Conservation (phyloP, 2,797 vertebrate species). For the Enteromius treurensis region DNA sequence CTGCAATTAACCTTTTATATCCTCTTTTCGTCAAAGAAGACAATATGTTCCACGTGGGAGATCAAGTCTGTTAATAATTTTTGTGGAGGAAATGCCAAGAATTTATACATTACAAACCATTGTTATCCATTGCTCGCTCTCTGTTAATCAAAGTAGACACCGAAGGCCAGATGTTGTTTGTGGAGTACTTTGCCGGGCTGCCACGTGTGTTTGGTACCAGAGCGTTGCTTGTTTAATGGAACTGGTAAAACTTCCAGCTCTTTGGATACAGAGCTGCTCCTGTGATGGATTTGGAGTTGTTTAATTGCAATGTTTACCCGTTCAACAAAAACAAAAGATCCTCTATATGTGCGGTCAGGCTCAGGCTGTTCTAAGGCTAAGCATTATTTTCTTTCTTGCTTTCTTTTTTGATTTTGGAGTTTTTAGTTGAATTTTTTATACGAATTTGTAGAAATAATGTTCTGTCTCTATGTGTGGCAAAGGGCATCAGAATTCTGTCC, state of each 20-base stretch:
- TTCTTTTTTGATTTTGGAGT: not conserved
- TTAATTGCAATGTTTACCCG: constrained; percentile 68
- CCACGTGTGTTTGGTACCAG: constrained; percentile 72
- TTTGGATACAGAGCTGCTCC: constrained; percentile 60
- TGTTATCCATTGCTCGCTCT: constrained; percentile 70
- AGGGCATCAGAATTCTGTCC: not conserved
- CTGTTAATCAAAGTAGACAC: constrained; percentile 70
- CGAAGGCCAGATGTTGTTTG: constrained; percentile 76
- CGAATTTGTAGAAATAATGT: not conserved
- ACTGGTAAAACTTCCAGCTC: constrained; percentile 69
- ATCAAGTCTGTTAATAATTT: constrained; percentile 70
- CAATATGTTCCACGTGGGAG: constrained; percentile 60
- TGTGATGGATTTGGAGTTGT: constrained; percentile 65
- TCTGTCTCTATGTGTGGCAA: not conserved
- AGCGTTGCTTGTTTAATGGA: constrained; percentile 70
- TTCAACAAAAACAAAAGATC: constrained; percentile 58
- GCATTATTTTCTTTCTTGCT: constrained; percentile 17
- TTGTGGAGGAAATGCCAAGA: constrained; percentile 67
- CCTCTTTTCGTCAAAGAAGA: constrained; percentile 52
- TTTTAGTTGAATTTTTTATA: not conserved
- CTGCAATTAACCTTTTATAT: constrained; percentile 63
- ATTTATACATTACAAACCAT: constrained; percentile 67
- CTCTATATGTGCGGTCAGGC: constrained; percentile 49
- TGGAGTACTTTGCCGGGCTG: constrained; percentile 63
- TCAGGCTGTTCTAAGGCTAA: not conserved